phyloP scores from a whole-genome alignment of 1,140 invertebrate species.

The Trichomalopsis sarcophagae region DNA sequence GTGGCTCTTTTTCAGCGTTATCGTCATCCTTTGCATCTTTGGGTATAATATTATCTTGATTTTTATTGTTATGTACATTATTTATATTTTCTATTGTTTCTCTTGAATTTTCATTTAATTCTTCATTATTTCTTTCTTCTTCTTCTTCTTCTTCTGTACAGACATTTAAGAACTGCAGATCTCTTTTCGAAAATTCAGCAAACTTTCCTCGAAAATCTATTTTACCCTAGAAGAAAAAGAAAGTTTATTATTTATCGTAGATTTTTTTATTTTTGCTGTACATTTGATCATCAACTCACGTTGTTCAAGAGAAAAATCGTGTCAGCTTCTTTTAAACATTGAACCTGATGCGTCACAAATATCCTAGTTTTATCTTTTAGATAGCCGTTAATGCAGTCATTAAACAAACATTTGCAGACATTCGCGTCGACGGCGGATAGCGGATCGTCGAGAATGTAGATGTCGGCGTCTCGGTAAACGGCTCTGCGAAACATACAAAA shows the following conservation, averaged over 20 bases:
- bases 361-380: conserved; percentile 83
- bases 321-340: conserved; percentile 83
- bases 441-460: conserved; percentile 87
- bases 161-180: conserved; percentile 42
- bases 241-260: neutral
- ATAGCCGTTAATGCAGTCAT: conserved; percentile 80
- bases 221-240: conserved; percentile 36
- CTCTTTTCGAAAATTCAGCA: conserved; percentile 36
- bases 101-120: conserved; percentile 56
- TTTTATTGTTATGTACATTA: neutral
- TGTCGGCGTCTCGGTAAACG: conserved; percentile 86
- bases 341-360: conserved; percentile 87
- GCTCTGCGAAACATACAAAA: conserved; percentile 74
- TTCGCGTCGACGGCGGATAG: conserved; percentile 85
- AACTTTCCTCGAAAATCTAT: conserved; percentile 49
- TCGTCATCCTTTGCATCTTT: neutral
- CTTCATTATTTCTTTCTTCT: conserved; percentile 57
- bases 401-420: conserved; percentile 85
- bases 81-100: conserved; percentile 17
- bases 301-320: conserved; percentile 80
- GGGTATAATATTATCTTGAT: neutral
- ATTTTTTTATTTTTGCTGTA: neutral
- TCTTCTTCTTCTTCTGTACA: conserved; percentile 46
- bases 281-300: conserved; percentile 66
- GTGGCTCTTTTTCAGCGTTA: conserved; percentile 62